These are phyloP conservation scores for Zeuzera pyrina DNA, from an alignment of 2,888 invertebrate species.

Conservation along the genomic window DNA sequence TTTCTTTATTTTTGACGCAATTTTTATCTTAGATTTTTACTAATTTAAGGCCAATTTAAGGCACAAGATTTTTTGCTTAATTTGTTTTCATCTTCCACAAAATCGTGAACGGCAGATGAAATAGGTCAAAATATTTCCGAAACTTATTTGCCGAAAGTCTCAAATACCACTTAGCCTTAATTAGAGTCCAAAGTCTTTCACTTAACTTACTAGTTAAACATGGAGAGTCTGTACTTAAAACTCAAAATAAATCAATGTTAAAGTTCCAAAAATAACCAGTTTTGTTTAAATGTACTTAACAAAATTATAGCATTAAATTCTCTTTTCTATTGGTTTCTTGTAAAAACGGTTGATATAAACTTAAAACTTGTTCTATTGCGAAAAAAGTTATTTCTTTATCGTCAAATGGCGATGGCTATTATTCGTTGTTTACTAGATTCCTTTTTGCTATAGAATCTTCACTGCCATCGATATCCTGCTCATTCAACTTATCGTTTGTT, in stretches of 20 bases:
- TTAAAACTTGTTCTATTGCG: slow-evolving; percentile 75
- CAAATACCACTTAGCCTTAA: slow-evolving; percentile 69
- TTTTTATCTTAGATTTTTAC: slow-evolving; percentile 67
- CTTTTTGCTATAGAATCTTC: slow-evolving; percentile 64
- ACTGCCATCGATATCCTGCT: slow-evolving; percentile 55
- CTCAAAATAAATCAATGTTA: slow-evolving; percentile 61
- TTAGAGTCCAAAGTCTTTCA: slow-evolving; percentile 61
- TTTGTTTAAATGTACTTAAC: slow-evolving; percentile 72
- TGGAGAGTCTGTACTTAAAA: slow-evolving; percentile 70
- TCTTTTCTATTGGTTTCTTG: slow-evolving; percentile 72
- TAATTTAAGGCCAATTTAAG: slow-evolving; percentile 75
- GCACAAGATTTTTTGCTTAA: slow-evolving; percentile 56
- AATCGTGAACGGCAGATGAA: slow-evolving; percentile 59
- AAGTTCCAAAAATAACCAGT: slow-evolving; percentile 73
- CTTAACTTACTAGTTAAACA: slow-evolving; percentile 66
- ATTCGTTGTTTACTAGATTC: slow-evolving; percentile 57
- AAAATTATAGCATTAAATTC: slow-evolving; percentile 65
- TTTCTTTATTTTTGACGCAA: slow-evolving; percentile 39
- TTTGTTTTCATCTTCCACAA: slow-evolving; percentile 54
- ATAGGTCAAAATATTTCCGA: slow-evolving; percentile 64
- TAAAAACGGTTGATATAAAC: slow-evolving; percentile 75
- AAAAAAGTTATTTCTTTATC: slow-evolving; percentile 74
- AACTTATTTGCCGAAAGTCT: slow-evolving; percentile 59
- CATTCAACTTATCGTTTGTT: slow-evolving; percentile 60
- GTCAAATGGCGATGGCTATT: slow-evolving; percentile 68